Evolutionary conservation across 2,888 invertebrate species (phyloP).

Genomic region (Parochlus steinenii): DNA sequence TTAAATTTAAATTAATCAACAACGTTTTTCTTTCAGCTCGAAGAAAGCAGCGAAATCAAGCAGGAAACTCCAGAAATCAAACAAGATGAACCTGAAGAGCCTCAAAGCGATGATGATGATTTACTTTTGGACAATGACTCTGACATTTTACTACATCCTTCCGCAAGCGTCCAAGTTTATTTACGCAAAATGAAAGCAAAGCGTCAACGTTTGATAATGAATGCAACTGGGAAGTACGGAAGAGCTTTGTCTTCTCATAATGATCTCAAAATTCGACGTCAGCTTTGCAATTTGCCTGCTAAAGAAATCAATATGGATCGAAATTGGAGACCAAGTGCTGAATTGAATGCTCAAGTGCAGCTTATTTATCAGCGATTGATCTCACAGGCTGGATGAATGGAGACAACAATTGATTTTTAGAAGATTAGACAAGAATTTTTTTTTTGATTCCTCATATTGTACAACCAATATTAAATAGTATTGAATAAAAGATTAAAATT

Average conservation of each 20-base stretch:
- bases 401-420: no score
- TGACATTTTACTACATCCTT: slow-evolving; percentile 28
- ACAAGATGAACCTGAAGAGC: slow-evolving; percentile 12
- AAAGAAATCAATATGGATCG: slow-evolving; percentile 36
- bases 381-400: no score
- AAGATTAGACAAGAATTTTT: no score
- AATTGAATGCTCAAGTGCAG: neutral
- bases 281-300: slow-evolving; percentile 49
- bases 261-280: slow-evolving; percentile 55
- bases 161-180: slow-evolving; percentile 40
- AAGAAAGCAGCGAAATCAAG: no score
- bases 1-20: no score
- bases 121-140: slow-evolving; percentile 5
- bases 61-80: slow-evolving; percentile 18
- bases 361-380: slow-evolving; percentile 6
- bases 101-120: slow-evolving; percentile 7
- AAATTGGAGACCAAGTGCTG: slow-evolving; percentile 1
- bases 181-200: slow-evolving; percentile 40
- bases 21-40: no score
- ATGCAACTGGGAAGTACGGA: slow-evolving; percentile 58
- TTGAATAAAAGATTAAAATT: no score
- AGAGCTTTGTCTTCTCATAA: slow-evolving; percentile 63
- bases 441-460: no score
- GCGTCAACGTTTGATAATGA: slow-evolving; percentile 44
- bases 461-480: no score